Evolutionary conservation across 2,888 invertebrate species (phyloP), one percentile per base, ranked within the genome.

Genomic region (Unio pictorum): DNA sequence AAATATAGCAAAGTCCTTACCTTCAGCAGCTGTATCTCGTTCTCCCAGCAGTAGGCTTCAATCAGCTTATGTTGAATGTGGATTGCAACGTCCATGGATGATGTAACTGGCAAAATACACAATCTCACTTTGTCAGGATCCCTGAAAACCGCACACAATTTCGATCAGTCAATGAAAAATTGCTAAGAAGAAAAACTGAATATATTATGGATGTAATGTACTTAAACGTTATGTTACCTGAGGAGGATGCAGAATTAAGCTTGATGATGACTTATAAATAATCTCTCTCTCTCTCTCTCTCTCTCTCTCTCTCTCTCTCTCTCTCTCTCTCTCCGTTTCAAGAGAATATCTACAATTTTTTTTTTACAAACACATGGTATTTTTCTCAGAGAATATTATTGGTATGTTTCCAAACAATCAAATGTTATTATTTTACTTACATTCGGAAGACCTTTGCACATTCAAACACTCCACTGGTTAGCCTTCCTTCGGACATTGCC

Each of bases 11-110:
- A 45, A 15, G 45, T 55, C 62, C 73, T 71, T 76, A 89, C 88
- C 86, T 85, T 88, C 6, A 88, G 68, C 54, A 88, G 73, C 23
- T 75, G 66, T 68, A 89, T 87, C 66, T 85, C 85, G 62, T 87
- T 85, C 67, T 89, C 89, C 84, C 84, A 82, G 74, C 89, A 89
- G 77, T 86, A 88, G 3, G 89, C 88, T 61, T 87, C 84, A 26
- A 89, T 84, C n/a, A 89, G 81, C 55, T 86, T 88, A 61, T 86
- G 85, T 61, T 87, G 86, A 28, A 89, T 88, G 65, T 86, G 84
- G 68, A 85, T 76, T 1, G 86, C 80, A 7, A 88, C 81, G 67
- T 88, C 87, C 30, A 81, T 78, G 7, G 72, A 72, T 17, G 78
- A 63, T 17, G 72, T 75, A 15, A 82, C 82, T 0, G 89, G 87